A percentile compares a stretch with the other conserved stretches of the same genome.
These are phyloP conservation scores for Leptopilina drosophilae DNA, from an alignment of 2,888 invertebrate species.

Conservation along the genomic window DNA sequence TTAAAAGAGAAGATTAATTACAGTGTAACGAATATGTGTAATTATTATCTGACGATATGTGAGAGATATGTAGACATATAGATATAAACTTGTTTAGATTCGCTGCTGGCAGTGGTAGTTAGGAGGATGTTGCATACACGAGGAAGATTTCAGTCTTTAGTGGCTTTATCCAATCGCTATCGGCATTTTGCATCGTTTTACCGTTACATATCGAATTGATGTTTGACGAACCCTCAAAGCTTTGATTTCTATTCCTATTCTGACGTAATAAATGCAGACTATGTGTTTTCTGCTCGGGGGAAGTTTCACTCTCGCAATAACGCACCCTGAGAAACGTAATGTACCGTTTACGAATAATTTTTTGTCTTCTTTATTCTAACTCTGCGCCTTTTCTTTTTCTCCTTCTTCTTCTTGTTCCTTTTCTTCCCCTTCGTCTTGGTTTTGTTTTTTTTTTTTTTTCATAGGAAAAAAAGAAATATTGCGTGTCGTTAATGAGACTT, in stretches of 20 bases:
- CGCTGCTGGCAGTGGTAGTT: slow-evolving; percentile 10
- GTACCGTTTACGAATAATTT: slow-evolving; percentile 1
- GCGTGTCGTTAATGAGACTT: slow-evolving; percentile 20
- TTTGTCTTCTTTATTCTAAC: no score
- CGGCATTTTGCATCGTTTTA: slow-evolving; percentile 18
- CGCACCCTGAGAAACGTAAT: slow-evolving; percentile 9
- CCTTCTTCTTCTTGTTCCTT: neutral
- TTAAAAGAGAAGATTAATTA: no score
- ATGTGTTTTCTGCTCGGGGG: neutral
- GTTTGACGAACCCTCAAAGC: slow-evolving; percentile 17
- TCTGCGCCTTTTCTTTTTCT: neutral
- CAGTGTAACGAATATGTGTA: no score
- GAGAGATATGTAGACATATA: no score
- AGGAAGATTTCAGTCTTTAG: slow-evolving; percentile 19
- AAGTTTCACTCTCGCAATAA: slow-evolving; percentile 17
- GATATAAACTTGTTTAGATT: no score
- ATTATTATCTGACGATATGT: no score
- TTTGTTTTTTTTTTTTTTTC: neutral
- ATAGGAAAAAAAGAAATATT: slow-evolving; percentile 1
- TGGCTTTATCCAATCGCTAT: neutral
- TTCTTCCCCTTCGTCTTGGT: slow-evolving; percentile 1
- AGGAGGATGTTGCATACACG: neutral
- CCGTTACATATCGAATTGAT: slow-evolving; percentile 11
- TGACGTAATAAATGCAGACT: slow-evolving; percentile 16
- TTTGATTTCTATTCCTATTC: slow-evolving; percentile 24